Percentiles rank a stretch among this genome's conserved stretches.
phyloP scores from a whole-genome alignment of 1,140 invertebrate genomes.

The Pissodes strobi region DNA sequence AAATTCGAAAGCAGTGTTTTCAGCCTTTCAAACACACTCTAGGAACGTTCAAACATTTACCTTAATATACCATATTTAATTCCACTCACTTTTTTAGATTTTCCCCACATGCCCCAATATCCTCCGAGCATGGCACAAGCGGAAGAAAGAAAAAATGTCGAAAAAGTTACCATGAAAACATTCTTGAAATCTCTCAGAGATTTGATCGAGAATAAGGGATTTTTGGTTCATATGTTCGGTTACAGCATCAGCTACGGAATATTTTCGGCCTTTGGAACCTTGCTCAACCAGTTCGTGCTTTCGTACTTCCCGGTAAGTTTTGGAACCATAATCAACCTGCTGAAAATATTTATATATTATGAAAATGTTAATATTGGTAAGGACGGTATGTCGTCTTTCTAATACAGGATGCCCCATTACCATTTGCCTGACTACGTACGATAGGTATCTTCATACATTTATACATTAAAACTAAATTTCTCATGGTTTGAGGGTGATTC shows the following conservation, averaged over 20 bases:
- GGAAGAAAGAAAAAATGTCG: slow-evolving; percentile 25
- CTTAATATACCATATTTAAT: no score
- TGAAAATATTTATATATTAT: no score
- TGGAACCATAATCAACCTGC: not conserved
- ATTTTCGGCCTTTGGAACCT: slow-evolving; percentile 39
- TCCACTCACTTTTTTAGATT: slow-evolving; percentile 56
- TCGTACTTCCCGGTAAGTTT: slow-evolving; percentile 40
- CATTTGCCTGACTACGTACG: no score
- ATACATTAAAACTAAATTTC: no score
- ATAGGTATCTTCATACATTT: no score
- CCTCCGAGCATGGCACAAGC: slow-evolving; percentile 60
- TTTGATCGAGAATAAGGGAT: slow-evolving; percentile 35
- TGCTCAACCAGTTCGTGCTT: slow-evolving; percentile 43
- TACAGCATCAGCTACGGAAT: slow-evolving; percentile 44
- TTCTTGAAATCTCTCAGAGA: slow-evolving; percentile 29
- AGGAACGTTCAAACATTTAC: no score
- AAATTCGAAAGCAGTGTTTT: no score
- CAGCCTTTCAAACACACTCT: no score
- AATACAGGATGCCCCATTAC: no score
- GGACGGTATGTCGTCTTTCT: no score
- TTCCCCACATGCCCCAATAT: slow-evolving; percentile 60
- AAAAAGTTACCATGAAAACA: slow-evolving; percentile 24
- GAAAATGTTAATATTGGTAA: no score
- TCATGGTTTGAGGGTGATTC: no score
- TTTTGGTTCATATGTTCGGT: slow-evolving; percentile 35